phyloP scores from a whole-genome alignment of 2,113 vertebrate genomes.

The Montifringilla adamsi region DNA sequence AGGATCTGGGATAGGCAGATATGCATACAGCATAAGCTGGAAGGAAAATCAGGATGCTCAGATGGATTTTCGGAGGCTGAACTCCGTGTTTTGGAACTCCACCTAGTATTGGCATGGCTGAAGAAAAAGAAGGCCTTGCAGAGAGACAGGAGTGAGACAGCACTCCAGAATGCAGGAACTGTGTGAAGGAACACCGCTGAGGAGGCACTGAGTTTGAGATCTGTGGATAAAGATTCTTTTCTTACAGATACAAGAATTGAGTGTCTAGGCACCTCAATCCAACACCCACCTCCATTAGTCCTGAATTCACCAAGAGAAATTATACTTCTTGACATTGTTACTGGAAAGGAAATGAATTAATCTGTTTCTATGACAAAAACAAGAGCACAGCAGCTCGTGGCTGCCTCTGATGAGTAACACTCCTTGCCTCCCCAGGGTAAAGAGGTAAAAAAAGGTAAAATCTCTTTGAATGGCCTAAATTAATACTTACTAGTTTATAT shows the following conservation, averaged over 20 bases:
- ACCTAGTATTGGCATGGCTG: background rate
- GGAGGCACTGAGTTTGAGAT: background rate
- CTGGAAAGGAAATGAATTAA: background rate
- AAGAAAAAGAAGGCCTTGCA: background rate
- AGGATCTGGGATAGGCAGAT: background rate
- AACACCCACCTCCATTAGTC: background rate
- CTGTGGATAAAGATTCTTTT: background rate
- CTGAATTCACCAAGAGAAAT: background rate
- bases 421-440: background rate
- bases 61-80: background rate
- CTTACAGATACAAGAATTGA: background rate
- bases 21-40: background rate
- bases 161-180: background rate
- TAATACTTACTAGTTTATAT: background rate
- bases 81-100: background rate
- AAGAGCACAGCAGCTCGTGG: accelerated
- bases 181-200: background rate
- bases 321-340: background rate
- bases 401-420: background rate
- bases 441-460: background rate
- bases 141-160: background rate
- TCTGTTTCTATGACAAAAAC: background rate
- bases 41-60: background rate
- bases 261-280: background rate
- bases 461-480: background rate